Percentiles rank a stretch among this genome's conserved stretches.
These are phyloP conservation scores for Meganola albula DNA, from an alignment of 2,888 invertebrate genomes.

Conservation along the genomic window DNA sequence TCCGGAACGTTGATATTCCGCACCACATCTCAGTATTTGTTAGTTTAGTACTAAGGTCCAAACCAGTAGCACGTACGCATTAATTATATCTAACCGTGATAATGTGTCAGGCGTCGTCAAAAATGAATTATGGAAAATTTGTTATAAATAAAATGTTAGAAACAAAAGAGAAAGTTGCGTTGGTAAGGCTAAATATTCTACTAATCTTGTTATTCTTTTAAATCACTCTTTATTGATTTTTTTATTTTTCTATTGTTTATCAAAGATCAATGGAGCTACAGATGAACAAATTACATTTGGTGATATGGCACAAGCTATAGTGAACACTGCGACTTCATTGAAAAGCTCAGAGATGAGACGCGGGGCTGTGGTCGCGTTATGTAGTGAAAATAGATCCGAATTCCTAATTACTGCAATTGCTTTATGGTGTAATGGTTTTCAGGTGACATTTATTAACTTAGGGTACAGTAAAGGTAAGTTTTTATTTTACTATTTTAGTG, in stretches of 20 bases:
- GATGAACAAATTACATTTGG: slow-evolving; percentile 37
- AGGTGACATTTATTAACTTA: slow-evolving; percentile 39
- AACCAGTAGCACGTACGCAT: too few relatives aligned
- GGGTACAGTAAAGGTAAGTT: slow-evolving; percentile 43
- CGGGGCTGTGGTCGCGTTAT: slow-evolving; percentile 47
- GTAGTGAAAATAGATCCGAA: slow-evolving; percentile 51
- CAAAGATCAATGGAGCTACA: slow-evolving; percentile 32
- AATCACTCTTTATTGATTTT: too few relatives aligned
- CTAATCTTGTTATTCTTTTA: not conserved
- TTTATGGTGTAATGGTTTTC: slow-evolving; percentile 31
- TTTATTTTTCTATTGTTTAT: too few relatives aligned
- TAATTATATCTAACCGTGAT: too few relatives aligned
- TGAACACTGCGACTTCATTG: slow-evolving; percentile 39
- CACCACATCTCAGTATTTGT: too few relatives aligned
- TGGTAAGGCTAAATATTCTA: slow-evolving; percentile 35
- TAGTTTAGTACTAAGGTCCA: too few relatives aligned
- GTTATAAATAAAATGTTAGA: slow-evolving; percentile 36
- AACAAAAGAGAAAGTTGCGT: slow-evolving; percentile 35
- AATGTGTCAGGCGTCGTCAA: too few relatives aligned
- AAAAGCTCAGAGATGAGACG: slow-evolving; percentile 34
- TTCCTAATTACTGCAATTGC: slow-evolving; percentile 34
- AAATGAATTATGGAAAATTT: slow-evolving; percentile 47
- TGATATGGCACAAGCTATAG: slow-evolving; percentile 38
- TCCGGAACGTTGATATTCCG: too few relatives aligned
- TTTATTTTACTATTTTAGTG: too few relatives aligned